Base-by-base conservation (phyloP, 30 jellyfish, hydroid and myxozoan genomes). In the Chrysaora quinquecirrha region DNA sequence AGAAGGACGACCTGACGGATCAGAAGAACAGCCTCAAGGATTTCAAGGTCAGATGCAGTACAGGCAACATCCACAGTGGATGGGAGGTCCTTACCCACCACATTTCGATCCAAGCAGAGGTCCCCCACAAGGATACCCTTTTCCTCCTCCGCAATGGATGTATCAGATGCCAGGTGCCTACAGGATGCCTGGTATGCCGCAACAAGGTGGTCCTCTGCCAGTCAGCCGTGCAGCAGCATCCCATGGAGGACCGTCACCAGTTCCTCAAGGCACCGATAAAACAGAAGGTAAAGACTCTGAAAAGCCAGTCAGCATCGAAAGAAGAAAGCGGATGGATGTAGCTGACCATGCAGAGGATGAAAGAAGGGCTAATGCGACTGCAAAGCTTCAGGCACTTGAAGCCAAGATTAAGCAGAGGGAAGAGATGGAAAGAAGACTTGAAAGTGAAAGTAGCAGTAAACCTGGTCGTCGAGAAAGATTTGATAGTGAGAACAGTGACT, bases 401-500 rank as follows among this genome's bases (percentile, higher is more conserved):
- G 97, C 86, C 46, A 84, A 76, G 50, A 89, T 89, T 31, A 82
- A 48, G 46, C 82, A 75, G 74, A 81, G 95, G 52, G 86, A 64
- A 10, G 84, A 78, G 25, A 70, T 22, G 60, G 64, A 63, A 62
- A 38, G 64, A 3, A 43, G 78, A 25, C 75, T 76, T 1, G 95
- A 84, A 46, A 66, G 85, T 75, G 96, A 76, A 63, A 54, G 78
- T 21, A 85, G 87, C 56, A 56, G 72, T 32, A 56, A 33, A 69
- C 46, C 94, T 34, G 64, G 76, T 1, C 68, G 28, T 1, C 79
- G 96, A 27, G 86, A 80, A 34, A 68, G 97, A 35, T 54, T 72
- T 25, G 96, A 90, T 46, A 84, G 97, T 80, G 97, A 90, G 34
- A 85, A 77, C 58, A 76, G 93, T 31, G 97, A 84, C 50, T 83